These are phyloP conservation scores for Sinocyclocheilus anshuiensis DNA, from an alignment of 2,113 vertebrate genomes.

Conservation along the genomic window DNA sequence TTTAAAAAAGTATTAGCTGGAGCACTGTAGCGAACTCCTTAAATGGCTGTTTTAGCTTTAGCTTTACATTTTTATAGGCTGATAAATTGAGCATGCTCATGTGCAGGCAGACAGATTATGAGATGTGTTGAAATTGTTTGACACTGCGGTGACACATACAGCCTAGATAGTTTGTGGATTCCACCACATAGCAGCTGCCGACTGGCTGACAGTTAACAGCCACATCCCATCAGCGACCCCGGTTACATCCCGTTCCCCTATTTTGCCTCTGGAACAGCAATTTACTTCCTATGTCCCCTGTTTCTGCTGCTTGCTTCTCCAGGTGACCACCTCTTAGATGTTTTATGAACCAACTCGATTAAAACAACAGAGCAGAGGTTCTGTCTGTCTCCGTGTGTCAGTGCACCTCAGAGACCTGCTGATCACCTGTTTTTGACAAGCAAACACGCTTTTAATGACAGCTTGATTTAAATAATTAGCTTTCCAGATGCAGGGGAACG, in stretches of 20 bases:
- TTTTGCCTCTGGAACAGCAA: constrained; percentile 18
- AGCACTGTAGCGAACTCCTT: neutral
- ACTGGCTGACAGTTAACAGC: constrained; percentile 19
- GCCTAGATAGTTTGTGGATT: constrained; percentile 59
- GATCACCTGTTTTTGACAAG: constrained; percentile 29
- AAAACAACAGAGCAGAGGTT: no score
- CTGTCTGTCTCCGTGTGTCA: neutral
- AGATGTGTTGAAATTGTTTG: constrained; percentile 62
- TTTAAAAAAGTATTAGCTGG: neutral
- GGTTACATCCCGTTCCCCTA: neutral
- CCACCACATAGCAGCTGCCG: constrained; percentile 29
- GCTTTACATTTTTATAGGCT: constrained; percentile 17
- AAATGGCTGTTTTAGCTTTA: neutral
- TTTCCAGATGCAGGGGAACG: constrained; percentile 55
- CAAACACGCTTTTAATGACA: constrained; percentile 35
- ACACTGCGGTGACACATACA: constrained; percentile 56
- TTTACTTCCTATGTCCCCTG: neutral
- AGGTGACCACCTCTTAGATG: constrained; percentile 19
- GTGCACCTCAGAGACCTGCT: neutral
- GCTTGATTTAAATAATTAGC: constrained; percentile 57
- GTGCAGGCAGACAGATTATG: constrained; percentile 4
- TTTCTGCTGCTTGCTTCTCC: constrained; percentile 18
- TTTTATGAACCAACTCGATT: constrained; percentile 7
- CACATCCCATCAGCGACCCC: neutral
- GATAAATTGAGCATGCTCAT: constrained; percentile 34